Base-by-base conservation (phyloP, 2,113 vertebrate species). In the Myiozetetes cayanensis region DNA sequence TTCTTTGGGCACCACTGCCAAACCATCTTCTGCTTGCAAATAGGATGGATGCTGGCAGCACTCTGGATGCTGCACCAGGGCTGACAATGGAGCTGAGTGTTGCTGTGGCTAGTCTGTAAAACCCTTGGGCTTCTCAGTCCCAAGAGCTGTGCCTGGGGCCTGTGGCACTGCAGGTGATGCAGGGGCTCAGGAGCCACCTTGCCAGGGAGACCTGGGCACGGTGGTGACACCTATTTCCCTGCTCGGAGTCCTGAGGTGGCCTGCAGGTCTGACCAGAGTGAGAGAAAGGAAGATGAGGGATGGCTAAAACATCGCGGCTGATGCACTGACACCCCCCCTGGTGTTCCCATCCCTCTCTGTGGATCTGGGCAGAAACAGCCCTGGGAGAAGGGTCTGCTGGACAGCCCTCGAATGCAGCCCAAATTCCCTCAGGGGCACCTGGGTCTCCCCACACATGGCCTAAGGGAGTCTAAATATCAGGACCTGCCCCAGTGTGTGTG, bases 261-360 rank as follows among this genome's bases (percentile, higher is more conserved):
- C 61, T 85, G 71, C 44, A 50, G 53, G 14, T 62, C 52, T 67
- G 33, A 22, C 21, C 46, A 6, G 62, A 81, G 11, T 2, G 31
- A 46, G 33, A 35, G 33, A 46, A 18, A 67, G 50, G 41, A 71
- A 62, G 53, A 24, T 52, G 28, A 37, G 30, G 43, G 24, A 21
- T 18, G 58, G 6, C 11, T 67, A 10, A 41, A 90, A 17, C 43
- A 20, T 3, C 37, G 3, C 61, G 27, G 72, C 8, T 1, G 4
- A 18, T 9, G 35, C 1, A 1, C 75, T 15, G 22, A 71, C 22
- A n/a, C 12, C 14, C 28, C 4, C 3, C 1, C 0, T 1, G 2
- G 47, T 4, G 1, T 33, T 21, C 58, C 59, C 17, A n/a, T 31
- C 17, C 41, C 44, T 47, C 44, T 52, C 53, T 65, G 13, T 33